These are phyloP conservation scores for Proisotoma minuta DNA, from an alignment of 2,888 invertebrate species.

Conservation along the genomic window DNA sequence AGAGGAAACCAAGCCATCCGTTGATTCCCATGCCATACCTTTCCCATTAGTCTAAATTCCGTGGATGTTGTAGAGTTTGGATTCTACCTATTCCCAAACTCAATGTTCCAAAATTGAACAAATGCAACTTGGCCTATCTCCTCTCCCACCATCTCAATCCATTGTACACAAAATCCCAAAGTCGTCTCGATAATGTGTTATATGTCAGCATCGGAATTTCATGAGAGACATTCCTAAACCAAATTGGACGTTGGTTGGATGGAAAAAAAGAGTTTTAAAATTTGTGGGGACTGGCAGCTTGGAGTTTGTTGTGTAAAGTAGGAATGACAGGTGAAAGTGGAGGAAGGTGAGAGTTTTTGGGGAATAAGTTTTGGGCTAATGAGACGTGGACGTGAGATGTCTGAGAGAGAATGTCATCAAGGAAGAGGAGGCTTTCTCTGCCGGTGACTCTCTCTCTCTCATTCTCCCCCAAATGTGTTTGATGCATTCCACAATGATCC, in stretches of 20 bases:
- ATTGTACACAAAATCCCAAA: no score
- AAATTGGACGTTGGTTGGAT: no score
- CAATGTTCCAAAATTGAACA: no score
- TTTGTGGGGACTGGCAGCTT: background rate
- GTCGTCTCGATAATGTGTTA: no score
- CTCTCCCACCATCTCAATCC: no score
- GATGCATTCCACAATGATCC: background rate
- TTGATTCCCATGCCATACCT: background rate
- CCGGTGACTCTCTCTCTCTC: constrained; percentile 6
- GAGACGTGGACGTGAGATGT: constrained; percentile 5
- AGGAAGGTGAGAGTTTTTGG: background rate
- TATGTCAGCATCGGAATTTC: no score
- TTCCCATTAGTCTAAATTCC: constrained; percentile 5
- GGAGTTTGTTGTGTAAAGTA: background rate
- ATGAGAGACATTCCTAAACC: no score
- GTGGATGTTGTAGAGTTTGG: no score
- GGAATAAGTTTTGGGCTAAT: background rate
- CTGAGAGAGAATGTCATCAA: constrained; percentile 12
- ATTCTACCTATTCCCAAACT: no score
- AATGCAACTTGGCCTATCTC: no score
- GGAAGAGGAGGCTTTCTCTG: background rate
- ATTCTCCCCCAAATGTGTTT: no score
- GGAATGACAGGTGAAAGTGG: background rate
- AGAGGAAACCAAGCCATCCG: background rate
- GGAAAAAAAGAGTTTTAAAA: background rate